Evolutionary conservation across 2,888 invertebrate genomes (phyloP), one percentile per base, ranked within the genome.

Genomic region (Tipula confusa): DNA sequence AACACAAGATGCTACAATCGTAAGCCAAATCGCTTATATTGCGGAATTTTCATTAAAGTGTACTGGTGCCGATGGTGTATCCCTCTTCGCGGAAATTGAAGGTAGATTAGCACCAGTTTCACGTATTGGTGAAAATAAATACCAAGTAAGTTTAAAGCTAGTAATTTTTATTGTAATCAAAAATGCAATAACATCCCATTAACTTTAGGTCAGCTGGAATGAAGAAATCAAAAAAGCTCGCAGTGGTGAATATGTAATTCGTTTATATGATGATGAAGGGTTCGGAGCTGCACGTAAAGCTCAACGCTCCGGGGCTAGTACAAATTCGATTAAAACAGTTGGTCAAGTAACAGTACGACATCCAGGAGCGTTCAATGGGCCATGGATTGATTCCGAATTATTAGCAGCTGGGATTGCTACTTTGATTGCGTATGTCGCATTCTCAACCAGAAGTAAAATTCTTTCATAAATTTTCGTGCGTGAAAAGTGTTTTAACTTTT

Each of bases 311-410:
- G 94, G 93, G 81, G 95, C 94, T 87, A 92, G 93, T 87, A 90
- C 92, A 2, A 91, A 92, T 29, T 89, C 91, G 29, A 92, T 95
- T 1, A 91, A 93, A 85, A 93, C 95, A 6, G 89, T 96, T 24
- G 92, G 93, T 85, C 92, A 93, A 83, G 91, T 96, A 83, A 90
- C 91, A 13, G 90, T 96, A 7, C 92, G 93, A 86, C 94, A 96
- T 87, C 92, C 94, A 83, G 94, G 95, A 87, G 95, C 97, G 83
- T 98, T 96, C 91, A 94, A 93, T 85, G 98, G 98, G 0, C 97
- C 97, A 2, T 95, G 96, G 95, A 92, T 98, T 83, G 97, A 97
- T 89, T 97, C 97, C 0, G 98, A 98, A 91, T 93, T 97, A 48
- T 91, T 98, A 83, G 98, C 98, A 7, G 95, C 95, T 4, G 90